Conservation (phyloP, 2,113 vertebrate species). For the Scalopus aquaticus region DNA sequence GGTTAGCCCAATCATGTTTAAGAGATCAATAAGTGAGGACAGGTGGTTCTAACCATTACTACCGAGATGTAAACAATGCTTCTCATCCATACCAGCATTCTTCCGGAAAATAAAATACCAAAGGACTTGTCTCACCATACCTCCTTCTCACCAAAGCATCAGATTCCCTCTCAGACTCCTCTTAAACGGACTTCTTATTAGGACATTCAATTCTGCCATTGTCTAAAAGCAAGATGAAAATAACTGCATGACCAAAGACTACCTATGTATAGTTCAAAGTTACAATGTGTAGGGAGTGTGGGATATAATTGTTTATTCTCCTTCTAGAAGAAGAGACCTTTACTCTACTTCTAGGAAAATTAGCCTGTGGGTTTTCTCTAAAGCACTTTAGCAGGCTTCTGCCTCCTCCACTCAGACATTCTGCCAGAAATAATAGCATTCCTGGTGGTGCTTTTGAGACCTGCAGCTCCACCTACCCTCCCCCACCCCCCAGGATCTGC, state of each 20-base stretch:
- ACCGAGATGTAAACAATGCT: not conserved
- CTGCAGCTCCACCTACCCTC: not conserved
- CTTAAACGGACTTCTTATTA: not conserved
- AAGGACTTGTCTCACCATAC: not conserved
- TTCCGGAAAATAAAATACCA: constrained; percentile 42
- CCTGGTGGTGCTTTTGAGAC: not conserved
- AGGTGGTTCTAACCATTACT: not conserved
- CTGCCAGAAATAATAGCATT: constrained; percentile 11
- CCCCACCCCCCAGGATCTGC: not conserved
- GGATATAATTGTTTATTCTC: not conserved
- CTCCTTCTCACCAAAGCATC: not conserved
- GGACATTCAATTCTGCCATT: not conserved
- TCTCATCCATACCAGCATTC: not conserved
- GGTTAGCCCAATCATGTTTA: not conserved
- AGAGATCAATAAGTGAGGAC: not conserved
- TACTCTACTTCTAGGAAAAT: not conserved
- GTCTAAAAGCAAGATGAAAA: not conserved
- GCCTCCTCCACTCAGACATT: not conserved
- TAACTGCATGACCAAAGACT: not conserved
- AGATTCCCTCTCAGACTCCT: not conserved
- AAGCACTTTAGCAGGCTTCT: not conserved
- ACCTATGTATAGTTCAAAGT: not conserved
- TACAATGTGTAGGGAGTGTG: not conserved
- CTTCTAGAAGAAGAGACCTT: not conserved
- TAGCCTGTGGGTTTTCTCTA: not conserved